phyloP scores from a whole-genome alignment of 2,888 invertebrate species.

The Ormyrus thymus region DNA sequence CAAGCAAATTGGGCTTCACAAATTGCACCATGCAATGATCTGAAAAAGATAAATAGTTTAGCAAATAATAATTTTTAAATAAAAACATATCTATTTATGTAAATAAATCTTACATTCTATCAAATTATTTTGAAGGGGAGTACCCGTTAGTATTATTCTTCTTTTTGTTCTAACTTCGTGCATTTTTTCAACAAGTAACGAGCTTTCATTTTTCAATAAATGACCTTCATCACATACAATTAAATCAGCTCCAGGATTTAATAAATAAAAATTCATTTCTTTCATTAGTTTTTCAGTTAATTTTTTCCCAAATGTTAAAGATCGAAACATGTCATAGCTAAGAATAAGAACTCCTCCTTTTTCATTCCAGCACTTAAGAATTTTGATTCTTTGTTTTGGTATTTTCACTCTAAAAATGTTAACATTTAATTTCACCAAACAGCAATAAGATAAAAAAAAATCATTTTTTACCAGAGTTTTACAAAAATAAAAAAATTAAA shows the following conservation, averaged over 20 bases:
- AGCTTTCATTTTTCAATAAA: constrained; percentile 92
- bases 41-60: no score
- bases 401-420: constrained; percentile 23
- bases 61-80: no score
- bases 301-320: constrained; percentile 76
- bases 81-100: not conserved
- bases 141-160: constrained; percentile 94
- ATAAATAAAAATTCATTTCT: constrained; percentile 80
- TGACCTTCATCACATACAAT: constrained; percentile 98
- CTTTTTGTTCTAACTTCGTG: constrained; percentile 70
- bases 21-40: constrained; percentile 96
- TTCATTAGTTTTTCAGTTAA: constrained; percentile 63
- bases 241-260: constrained; percentile 92
- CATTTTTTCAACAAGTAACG: constrained; percentile 85
- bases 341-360: constrained; percentile 92
- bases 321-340: constrained; percentile 94
- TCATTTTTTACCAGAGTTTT: not conserved
- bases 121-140: constrained; percentile 96
- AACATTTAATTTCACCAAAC: not conserved
- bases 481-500: constrained; percentile 13
- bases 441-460: not conserved
- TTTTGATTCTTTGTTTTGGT: not conserved
- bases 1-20: constrained; percentile 93
- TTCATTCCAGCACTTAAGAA: constrained; percentile 81
- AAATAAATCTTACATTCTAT: constrained; percentile 81